phyloP scores from a whole-genome alignment of 1,140 invertebrate genomes.

The Orchestia grillus region DNA sequence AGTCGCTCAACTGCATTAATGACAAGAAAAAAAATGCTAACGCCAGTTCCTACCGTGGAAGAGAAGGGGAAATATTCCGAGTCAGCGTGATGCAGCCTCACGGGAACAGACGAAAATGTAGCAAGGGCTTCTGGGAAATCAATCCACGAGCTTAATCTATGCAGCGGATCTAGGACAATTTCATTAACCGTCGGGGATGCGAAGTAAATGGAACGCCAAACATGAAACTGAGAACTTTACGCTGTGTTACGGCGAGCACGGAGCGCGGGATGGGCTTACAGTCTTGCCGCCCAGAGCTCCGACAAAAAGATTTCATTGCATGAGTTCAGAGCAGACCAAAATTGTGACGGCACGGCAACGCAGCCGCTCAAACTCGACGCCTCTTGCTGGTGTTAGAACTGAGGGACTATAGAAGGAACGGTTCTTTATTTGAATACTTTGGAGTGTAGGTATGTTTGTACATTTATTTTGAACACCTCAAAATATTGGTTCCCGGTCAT shows the following conservation, averaged over 20 bases:
- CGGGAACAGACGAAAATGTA: neutral
- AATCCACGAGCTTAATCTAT: conserved; percentile 40
- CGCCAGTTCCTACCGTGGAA: neutral
- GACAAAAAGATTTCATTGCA: neutral
- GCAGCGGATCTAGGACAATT: conserved; percentile 35
- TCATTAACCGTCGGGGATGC: conserved; percentile 17
- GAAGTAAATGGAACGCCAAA: neutral
- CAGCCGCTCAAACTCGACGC: too few species aligned
- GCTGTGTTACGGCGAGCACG: neutral
- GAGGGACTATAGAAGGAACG: too few species aligned
- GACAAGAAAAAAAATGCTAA: conserved; percentile 9
- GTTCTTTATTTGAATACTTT: too few species aligned
- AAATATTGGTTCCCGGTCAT: too few species aligned
- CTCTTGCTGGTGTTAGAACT: too few species aligned
- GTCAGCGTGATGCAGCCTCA: neutral
- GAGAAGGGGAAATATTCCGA: conserved; percentile 25
- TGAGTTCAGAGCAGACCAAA: neutral
- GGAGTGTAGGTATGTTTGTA: too few species aligned
- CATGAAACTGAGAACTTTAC: neutral
- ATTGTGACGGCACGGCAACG: too few species aligned
- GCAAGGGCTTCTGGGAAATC: conserved; percentile 7
- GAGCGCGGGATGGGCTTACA: neutral
- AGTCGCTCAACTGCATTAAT: neutral
- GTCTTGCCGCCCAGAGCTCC: neutral
- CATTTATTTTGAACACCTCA: too few species aligned